Conservation (phyloP, 2,797 vertebrate genomes). For the Mormyrus proboscirostris region DNA sequence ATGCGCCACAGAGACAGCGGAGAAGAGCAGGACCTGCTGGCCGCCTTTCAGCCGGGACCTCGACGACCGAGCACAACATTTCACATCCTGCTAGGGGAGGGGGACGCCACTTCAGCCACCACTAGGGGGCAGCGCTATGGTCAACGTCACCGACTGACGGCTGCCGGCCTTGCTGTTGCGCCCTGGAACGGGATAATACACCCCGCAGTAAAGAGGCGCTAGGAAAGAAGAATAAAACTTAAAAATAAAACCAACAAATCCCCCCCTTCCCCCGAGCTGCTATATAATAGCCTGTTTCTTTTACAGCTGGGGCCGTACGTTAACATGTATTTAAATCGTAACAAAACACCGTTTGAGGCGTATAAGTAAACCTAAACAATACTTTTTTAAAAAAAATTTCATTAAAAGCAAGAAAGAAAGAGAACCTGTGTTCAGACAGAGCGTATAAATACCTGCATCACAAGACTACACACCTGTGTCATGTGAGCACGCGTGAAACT, state of each 20-base stretch:
- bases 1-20: background rate
- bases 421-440: background rate
- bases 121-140: background rate
- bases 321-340: background rate
- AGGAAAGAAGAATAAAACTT: background rate
- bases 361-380: background rate
- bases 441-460: background rate
- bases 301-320: background rate
- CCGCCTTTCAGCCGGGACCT: background rate
- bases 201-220: background rate
- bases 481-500: background rate
- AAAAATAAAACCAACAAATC: background rate
- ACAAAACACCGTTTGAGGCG: background rate
- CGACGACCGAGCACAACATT: background rate
- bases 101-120: background rate
- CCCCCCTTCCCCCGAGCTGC: background rate
- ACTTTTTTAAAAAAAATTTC: background rate
- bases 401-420: background rate
- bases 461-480: background rate
- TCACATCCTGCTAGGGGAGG: background rate
- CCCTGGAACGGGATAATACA: background rate
- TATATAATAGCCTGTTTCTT: background rate
- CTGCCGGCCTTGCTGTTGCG: background rate
- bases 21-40: background rate
- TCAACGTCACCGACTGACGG: background rate